phyloP scores from a whole-genome alignment of 2,113 vertebrate species.

The Rhinolophus ferrumequinum region DNA sequence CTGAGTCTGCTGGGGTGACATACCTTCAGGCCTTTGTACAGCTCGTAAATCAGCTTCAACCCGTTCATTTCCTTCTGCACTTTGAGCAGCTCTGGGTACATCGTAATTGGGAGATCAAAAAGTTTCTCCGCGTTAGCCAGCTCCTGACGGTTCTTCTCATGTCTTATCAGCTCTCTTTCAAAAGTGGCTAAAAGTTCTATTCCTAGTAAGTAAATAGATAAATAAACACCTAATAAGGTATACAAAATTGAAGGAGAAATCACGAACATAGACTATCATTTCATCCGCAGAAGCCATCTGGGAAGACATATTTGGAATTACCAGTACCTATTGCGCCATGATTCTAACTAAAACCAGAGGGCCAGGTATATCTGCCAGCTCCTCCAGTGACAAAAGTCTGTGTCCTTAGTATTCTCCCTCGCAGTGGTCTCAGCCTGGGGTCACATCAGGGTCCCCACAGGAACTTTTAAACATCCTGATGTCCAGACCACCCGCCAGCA shows the following conservation, averaged over 20 bases:
- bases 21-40: conserved; percentile 91
- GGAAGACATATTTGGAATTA: neutral
- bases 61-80: conserved; percentile 92
- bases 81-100: conserved; percentile 88
- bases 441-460: rapidly evolving
- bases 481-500: no score
- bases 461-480: neutral
- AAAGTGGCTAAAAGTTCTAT: conserved; percentile 87
- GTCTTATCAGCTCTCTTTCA: conserved; percentile 87
- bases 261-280: neutral
- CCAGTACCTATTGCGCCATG: rapidly evolving
- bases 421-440: neutral
- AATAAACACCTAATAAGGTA: neutral
- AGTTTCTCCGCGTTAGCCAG: conserved; percentile 93
- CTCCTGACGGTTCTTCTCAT: conserved; percentile 86
- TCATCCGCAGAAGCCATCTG: neutral
- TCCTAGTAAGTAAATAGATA: conserved; percentile 81
- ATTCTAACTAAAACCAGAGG: neutral
- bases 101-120: conserved; percentile 89
- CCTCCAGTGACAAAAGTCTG: neutral
- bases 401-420: neutral
- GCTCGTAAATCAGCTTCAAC: conserved; percentile 90
- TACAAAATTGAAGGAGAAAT: neutral
- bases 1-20: rapidly evolving
- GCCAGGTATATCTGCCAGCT: rapidly evolving